Percentiles rank a stretch among this genome's conserved stretches.
phyloP scores from a whole-genome alignment of 2,888 invertebrate genomes.

The Ichneumoninae sp. region DNA sequence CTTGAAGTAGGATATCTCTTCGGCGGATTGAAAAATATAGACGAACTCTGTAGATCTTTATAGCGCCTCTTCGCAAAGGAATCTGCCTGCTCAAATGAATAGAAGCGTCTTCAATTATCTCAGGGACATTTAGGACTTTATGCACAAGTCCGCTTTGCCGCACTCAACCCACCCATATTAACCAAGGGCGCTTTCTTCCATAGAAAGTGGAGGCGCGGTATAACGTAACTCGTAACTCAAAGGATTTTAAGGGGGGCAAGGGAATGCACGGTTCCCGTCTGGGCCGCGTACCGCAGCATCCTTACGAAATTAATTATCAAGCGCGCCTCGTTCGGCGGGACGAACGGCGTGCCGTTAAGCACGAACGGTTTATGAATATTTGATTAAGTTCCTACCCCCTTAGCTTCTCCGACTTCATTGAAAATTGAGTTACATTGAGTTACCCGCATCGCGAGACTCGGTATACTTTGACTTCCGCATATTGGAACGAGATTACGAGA shows the following conservation, averaged over 20 bases:
- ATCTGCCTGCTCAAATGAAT: conserved; percentile 4
- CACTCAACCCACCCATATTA: neutral
- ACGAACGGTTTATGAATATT: conserved; percentile 26
- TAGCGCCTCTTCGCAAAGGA: neutral
- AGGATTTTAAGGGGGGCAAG: neutral
- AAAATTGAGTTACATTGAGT: conserved; percentile 7
- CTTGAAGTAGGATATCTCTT: conserved; percentile 13
- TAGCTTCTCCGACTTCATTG: conserved; percentile 7
- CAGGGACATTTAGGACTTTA: conserved; percentile 21
- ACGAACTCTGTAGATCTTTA: neutral
- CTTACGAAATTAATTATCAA: conserved; percentile 14
- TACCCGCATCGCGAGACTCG: neutral
- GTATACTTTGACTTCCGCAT: neutral
- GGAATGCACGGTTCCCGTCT: neutral
- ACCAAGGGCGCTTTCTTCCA: neutral
- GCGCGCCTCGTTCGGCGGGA: neutral
- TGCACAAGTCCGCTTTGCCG: neutral
- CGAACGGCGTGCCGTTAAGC: neutral
- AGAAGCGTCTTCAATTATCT: conserved; percentile 21
- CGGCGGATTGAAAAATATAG: neutral
- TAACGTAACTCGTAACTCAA: neutral
- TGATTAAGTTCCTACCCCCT: neutral
- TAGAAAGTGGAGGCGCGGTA: neutral
- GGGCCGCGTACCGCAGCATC: neutral
- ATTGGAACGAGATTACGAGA: neutral